phyloP scores from a whole-genome alignment of 2,888 invertebrate genomes.

The Andricus curvator region DNA sequence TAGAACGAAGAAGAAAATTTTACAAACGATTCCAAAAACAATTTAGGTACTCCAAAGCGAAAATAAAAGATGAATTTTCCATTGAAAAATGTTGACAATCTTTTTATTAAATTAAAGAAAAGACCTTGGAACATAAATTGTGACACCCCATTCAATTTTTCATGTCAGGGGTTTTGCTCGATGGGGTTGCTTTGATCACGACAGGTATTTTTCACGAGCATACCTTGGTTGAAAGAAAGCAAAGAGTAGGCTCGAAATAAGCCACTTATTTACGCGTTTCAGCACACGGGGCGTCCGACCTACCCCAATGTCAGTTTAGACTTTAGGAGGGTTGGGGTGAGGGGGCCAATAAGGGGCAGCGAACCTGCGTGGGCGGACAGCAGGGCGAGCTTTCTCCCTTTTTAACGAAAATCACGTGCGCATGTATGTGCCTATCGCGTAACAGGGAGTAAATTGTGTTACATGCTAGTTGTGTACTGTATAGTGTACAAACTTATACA shows the following conservation, averaged over 20 bases:
- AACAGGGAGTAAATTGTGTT: slow-evolving; percentile 16
- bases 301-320: slow-evolving; percentile 56
- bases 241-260: not conserved
- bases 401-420: slow-evolving; percentile 27
- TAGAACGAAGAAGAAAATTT: too few relatives aligned
- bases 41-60: too few relatives aligned
- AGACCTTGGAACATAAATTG: not conserved
- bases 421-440: slow-evolving; percentile 23
- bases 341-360: slow-evolving; percentile 47
- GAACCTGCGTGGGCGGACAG: slow-evolving; percentile 33
- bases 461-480: slow-evolving; percentile 2
- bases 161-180: not conserved
- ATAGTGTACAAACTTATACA: not conserved
- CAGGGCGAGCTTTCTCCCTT: not conserved
- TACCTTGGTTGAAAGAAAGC: not conserved
- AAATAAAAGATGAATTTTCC: too few relatives aligned
- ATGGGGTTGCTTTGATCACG: not conserved
- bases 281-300: slow-evolving; percentile 46
- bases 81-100: not conserved
- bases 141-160: not conserved
- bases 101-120: not conserved
- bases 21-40: too few relatives aligned
- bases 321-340: not conserved
- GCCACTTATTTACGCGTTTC: slow-evolving; percentile 12
- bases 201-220: not conserved